These are phyloP conservation scores for Cyaniris semiargus DNA, from an alignment of 2,888 invertebrate species.

Conservation along the genomic window DNA sequence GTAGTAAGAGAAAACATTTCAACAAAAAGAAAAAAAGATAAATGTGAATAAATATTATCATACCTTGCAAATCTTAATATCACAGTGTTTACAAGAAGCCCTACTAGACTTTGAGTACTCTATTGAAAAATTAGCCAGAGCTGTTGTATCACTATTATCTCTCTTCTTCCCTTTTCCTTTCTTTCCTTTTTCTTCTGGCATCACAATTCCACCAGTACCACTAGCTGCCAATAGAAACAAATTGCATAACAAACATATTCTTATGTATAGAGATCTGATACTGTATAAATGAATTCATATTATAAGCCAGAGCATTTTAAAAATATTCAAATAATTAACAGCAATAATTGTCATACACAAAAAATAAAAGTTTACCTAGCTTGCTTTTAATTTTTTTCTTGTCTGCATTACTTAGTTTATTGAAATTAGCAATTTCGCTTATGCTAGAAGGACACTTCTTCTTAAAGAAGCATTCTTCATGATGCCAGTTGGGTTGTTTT, in stretches of 20 bases:
- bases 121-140: conserved; percentile 80
- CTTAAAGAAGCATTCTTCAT: conserved; percentile 91
- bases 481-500: conserved; percentile 93
- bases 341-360: background rate
- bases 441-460: conserved; percentile 87
- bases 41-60: conserved; percentile 13
- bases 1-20: background rate
- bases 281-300: background rate
- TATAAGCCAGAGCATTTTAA: background rate
- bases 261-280: background rate
- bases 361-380: conserved; percentile 78
- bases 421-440: conserved; percentile 90
- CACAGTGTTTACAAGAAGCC: conserved; percentile 90
- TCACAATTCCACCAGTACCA: conserved; percentile 55
- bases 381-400: conserved; percentile 87
- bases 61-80: conserved; percentile 91
- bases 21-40: conserved; percentile 6
- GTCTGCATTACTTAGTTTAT: conserved; percentile 89
- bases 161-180: conserved; percentile 52
- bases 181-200: conserved; percentile 79
- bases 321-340: background rate
- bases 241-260: background rate
- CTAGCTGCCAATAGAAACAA: conserved; percentile 39
- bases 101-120: conserved; percentile 94
- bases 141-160: conserved; percentile 50